Conservation (phyloP, 2,113 vertebrate genomes). For the Elanoides forficatus region DNA sequence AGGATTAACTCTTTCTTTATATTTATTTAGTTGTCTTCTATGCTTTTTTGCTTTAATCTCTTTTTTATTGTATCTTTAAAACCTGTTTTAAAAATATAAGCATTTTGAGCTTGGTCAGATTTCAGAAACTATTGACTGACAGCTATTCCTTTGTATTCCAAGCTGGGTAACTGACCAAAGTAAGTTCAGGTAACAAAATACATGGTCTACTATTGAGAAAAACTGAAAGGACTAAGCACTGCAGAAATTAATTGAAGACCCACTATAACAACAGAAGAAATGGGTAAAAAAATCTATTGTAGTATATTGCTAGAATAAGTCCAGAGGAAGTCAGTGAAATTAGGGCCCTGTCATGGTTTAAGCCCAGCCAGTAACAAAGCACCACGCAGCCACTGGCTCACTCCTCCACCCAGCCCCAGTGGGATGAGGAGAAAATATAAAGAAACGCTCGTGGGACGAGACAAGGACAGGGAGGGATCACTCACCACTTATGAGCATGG, state of each 20-base stretch:
- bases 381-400: fast-evolving
- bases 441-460: no score
- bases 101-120: not conserved
- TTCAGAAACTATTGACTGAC: not conserved
- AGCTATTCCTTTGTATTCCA: not conserved
- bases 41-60: not conserved
- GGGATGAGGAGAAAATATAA: no score
- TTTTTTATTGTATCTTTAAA: not conserved
- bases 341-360: not conserved
- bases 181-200: not conserved
- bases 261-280: not conserved
- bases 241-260: not conserved
- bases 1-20: not conserved
- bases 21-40: not conserved
- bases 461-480: no score
- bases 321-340: not conserved
- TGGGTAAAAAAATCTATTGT: not conserved
- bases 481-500: no score
- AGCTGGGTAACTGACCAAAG: not conserved
- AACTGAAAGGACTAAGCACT: not conserved
- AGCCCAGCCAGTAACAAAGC: no score
- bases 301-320: not conserved
- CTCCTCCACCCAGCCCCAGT: no score
- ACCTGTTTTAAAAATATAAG: not conserved
- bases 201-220: not conserved